Evolutionary conservation across 2,888 invertebrate genomes (phyloP).

Genomic region (Spialia ferax): DNA sequence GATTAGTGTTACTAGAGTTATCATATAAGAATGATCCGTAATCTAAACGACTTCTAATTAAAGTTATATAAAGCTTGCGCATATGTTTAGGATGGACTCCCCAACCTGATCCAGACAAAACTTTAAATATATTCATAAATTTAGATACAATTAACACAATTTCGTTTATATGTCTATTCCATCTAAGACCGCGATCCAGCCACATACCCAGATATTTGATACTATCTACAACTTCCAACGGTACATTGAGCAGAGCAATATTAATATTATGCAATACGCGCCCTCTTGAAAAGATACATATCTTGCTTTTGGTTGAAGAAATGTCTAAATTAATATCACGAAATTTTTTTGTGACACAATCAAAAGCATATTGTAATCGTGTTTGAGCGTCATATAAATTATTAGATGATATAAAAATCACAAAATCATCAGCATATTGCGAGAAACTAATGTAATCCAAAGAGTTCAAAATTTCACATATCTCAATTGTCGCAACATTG

Average conservation of each 20-base stretch:
- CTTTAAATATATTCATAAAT: not conserved
- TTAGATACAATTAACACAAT: not conserved
- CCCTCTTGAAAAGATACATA: not conserved
- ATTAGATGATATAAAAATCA: not conserved
- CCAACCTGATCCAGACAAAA: not conserved
- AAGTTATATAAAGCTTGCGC: not conserved
- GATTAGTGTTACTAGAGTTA: not conserved
- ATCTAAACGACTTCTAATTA: not conserved
- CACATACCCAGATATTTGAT: not conserved
- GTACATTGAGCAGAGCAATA: not conserved
- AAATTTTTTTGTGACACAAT: not conserved
- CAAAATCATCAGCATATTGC: not conserved
- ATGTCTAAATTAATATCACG: not conserved
- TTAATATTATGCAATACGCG: not conserved
- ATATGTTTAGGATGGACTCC: not conserved
- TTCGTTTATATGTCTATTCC: not conserved
- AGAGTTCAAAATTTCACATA: not conserved
- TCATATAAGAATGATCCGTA: not conserved
- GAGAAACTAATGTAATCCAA: not conserved
- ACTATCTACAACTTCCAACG: constrained; percentile 2
- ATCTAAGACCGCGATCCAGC: constrained; percentile 4
- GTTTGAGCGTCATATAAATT: not conserved
- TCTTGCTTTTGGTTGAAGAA: not conserved
- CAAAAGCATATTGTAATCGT: not conserved
- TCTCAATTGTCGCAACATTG: not conserved